phyloP scores from a whole-genome alignment of 2,888 invertebrate genomes.

The Ametastegia equiseti region DNA sequence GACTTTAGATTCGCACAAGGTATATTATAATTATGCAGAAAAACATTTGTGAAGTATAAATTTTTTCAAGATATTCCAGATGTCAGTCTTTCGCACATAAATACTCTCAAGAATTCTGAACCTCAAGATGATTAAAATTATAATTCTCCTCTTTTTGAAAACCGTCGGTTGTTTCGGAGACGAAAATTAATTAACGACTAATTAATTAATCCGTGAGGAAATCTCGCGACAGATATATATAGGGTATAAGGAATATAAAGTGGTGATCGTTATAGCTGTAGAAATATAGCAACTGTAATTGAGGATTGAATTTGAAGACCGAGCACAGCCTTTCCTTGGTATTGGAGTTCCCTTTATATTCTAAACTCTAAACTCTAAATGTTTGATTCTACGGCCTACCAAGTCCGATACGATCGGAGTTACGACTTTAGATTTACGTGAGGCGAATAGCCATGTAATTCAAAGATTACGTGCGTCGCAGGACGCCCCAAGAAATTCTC shows the following conservation, averaged over 20 bases:
- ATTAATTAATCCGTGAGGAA: not conserved
- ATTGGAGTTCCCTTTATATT: not conserved
- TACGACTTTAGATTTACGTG: slow-evolving; percentile 46
- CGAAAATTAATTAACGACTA: not conserved
- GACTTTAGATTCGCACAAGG: no score
- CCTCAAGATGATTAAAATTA: not conserved
- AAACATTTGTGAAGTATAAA: no score
- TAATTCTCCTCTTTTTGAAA: not conserved
- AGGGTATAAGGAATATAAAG: no score
- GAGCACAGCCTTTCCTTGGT: not conserved
- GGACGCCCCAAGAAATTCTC: not conserved
- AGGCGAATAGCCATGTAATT: slow-evolving; percentile 42
- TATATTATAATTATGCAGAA: no score
- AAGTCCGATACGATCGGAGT: slow-evolving; percentile 40
- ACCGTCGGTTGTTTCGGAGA: not conserved
- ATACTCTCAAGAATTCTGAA: no score
- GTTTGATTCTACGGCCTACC: slow-evolving; percentile 25
- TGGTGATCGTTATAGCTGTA: not conserved
- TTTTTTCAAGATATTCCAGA: no score
- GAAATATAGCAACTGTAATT: not conserved
- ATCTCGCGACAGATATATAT: not conserved
- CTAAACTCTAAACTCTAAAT: slow-evolving; percentile 24
- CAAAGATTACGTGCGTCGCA: slow-evolving; percentile 11
- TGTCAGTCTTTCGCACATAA: no score
- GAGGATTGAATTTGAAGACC: slow-evolving; percentile 13